Percentiles rank a stretch among this genome's conserved stretches.
phyloP scores from a whole-genome alignment of 2,797 vertebrate species.

The Pteronotus mesoamericanus region DNA sequence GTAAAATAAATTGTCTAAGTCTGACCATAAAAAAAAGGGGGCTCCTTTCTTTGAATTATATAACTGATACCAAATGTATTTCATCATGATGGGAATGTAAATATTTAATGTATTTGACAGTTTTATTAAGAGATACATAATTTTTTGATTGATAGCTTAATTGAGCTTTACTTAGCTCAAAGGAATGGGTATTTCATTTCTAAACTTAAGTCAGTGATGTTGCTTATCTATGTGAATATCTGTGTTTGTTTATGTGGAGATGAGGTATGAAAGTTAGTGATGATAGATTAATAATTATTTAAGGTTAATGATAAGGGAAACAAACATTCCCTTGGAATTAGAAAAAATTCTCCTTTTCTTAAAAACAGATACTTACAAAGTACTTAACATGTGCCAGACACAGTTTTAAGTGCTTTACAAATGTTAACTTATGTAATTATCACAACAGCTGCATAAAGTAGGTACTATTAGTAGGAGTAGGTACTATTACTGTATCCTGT shows the following conservation, averaged over 20 bases:
- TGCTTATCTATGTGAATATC: neutral
- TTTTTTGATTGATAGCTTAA: neutral
- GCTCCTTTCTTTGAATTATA: neutral
- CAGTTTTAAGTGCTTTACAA: neutral
- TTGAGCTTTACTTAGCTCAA: neutral
- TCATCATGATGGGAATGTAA: neutral
- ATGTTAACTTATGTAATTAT: neutral
- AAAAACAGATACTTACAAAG: neutral
- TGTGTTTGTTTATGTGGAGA: neutral
- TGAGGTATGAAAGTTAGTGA: neutral
- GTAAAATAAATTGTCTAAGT: too few species aligned
- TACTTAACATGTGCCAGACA: neutral
- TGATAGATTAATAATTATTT: neutral
- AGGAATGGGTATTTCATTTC: neutral
- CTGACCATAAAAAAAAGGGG: neutral
- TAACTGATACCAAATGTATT: neutral
- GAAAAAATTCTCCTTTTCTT: neutral
- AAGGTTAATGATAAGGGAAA: conserved; percentile 1
- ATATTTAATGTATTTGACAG: neutral
- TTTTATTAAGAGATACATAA: neutral
- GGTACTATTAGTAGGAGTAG: neutral
- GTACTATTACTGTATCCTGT: neutral
- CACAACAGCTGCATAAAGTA: neutral
- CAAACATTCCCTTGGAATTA: neutral
- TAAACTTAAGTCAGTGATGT: neutral